Base-by-base conservation (phyloP, 2,797 vertebrate genomes). In the Pogonophryne albipinna region DNA sequence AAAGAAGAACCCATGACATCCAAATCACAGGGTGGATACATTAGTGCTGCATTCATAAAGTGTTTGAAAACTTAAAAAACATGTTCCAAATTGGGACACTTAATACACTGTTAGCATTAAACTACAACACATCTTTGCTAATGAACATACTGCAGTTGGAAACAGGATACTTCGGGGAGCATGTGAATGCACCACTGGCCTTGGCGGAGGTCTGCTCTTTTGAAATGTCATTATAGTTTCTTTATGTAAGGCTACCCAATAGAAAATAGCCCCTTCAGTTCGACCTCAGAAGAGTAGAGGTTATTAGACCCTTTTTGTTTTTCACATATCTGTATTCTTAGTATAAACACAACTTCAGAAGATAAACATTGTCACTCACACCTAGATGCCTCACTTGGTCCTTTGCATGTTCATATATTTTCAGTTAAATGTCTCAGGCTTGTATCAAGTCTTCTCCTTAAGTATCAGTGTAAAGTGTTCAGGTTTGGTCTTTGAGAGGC, bases 351-450 rank as follows among this genome's bases (percentile, higher is more conserved):
- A 72, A 77, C 75, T 77, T 89, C 76, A 79, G 76, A 79, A 76
- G 87, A 90, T 90, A 91, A 91, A 93, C 90, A 92, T 63, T 51
- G 68, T 76, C 71, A 83, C 71, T 83, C 69, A 84, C 72, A 74
- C 79, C 81, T 80, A 62, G 69, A 91, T 87, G 85, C 81, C 82
- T 85, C 75, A n/a, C 83, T 95, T 95, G 94, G 94, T 95, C 94
- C 94, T 87, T 81, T 84, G 74, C 76, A 71, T 79, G 68, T 87
- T 89, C 70, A 88, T 81, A 84, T 78, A 85, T 84, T 79, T 81
- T 74, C 61, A 82, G 50, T 79, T 70, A 78, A 82, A 85, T 44
- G 75, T 86, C 79, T 71, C 44, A 50, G 77, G 64, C 66, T 83
- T 27, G 34, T 52, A 49, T 65, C 64, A 67, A 76, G 84, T 87